These are phyloP conservation scores for Bhutanitis thaidina DNA, from an alignment of 2,888 invertebrate genomes.

Conservation along the genomic window DNA sequence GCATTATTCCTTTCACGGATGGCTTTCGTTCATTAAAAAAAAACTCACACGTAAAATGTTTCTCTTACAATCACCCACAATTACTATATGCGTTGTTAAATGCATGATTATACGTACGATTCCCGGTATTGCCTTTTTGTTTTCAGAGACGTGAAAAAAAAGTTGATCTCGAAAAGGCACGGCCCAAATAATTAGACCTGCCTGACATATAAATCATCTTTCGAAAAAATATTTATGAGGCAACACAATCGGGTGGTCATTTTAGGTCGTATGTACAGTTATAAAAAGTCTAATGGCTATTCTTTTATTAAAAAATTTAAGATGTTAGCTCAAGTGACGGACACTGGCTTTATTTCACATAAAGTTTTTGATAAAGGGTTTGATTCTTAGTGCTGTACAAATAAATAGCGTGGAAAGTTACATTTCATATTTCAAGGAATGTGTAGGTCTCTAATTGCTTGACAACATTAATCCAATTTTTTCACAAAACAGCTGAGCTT, in stretches of 20 bases:
- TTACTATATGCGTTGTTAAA: conserved; percentile 21
- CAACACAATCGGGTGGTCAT: conserved; percentile 58
- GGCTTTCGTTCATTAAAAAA: conserved; percentile 18
- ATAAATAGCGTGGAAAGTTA: too few relatives aligned
- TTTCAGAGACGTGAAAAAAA: conserved; percentile 33
- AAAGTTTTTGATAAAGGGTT: too few relatives aligned
- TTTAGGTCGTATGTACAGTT: conserved; percentile 26
- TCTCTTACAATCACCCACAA: conserved; percentile 17
- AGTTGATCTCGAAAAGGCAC: conserved; percentile 52
- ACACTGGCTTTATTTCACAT: too few relatives aligned
- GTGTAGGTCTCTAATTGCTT: too few relatives aligned
- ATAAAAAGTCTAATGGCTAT: not conserved
- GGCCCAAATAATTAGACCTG: conserved; percentile 70
- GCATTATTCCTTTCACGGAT: conserved; percentile 16
- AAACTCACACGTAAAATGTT: conserved; percentile 6
- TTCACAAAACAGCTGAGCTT: too few relatives aligned
- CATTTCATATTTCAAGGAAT: too few relatives aligned
- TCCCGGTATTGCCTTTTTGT: conserved; percentile 26
- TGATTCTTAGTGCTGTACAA: too few relatives aligned
- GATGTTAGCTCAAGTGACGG: too few relatives aligned
- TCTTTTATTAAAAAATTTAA: too few relatives aligned
- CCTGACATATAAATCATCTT: conserved; percentile 64
- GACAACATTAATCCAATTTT: too few relatives aligned
- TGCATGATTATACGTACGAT: conserved; percentile 21
- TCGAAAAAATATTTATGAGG: conserved; percentile 62